Percentiles rank a stretch among this genome's conserved stretches.
Conservation (phyloP, 2,113 vertebrate species). For the Onychostruthus taczanowskii region DNA sequence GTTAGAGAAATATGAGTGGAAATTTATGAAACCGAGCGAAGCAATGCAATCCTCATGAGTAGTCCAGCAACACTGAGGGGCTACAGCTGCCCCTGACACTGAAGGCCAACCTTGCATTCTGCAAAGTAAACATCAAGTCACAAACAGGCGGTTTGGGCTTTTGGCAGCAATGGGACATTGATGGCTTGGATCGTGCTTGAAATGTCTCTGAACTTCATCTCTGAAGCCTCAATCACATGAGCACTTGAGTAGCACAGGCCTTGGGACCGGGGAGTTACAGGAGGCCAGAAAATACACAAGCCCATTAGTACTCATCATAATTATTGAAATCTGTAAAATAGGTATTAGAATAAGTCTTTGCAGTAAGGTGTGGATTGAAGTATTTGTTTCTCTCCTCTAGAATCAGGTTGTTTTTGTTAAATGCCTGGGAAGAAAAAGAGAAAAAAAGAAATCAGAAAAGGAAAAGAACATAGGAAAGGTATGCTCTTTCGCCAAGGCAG, state of each 20-base stretch:
- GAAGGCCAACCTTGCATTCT: background rate
- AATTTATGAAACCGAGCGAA: background rate
- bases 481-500: background rate
- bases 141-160: conserved; percentile 8
- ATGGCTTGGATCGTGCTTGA: conserved; percentile 66
- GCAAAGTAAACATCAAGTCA: conserved; percentile 23
- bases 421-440: conserved; percentile 75
- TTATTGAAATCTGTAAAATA: conserved; percentile 98
- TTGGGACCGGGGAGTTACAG: conserved; percentile 46
- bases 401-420: conserved; percentile 99
- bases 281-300: conserved; percentile 40
- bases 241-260: conserved; percentile 58
- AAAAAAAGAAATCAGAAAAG: conserved; percentile 30
- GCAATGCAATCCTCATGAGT: background rate
- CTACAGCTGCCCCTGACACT: background rate
- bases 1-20: background rate
- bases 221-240: conserved; percentile 60
- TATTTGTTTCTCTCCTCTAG: conserved; percentile 98
- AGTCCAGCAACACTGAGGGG: background rate
- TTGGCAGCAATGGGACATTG: conserved; percentile 45
- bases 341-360: conserved; percentile 95
- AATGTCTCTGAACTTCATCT: conserved; percentile 57
- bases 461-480: background rate
- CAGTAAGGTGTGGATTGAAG: conserved; percentile 93
- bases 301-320: conserved; percentile 93